Evolutionary conservation across 2,888 invertebrate genomes (phyloP).

Genomic region (Drosophila longiperda): DNA sequence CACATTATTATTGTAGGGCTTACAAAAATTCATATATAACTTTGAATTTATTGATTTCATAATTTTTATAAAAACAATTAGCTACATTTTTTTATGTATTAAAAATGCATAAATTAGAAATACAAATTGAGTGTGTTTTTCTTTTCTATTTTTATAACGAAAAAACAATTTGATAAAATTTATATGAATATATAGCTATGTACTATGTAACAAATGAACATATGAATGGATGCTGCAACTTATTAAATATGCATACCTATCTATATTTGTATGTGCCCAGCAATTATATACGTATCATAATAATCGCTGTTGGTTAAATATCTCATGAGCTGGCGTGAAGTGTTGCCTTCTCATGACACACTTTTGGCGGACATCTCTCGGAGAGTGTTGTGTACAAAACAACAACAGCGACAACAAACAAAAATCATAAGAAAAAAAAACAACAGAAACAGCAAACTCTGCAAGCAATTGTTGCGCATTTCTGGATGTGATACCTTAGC

Average conservation of each 20-base stretch:
- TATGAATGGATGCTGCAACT: not conserved
- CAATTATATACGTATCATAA: not conserved
- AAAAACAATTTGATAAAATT: not conserved
- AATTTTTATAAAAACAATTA: not conserved
- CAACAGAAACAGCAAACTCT: constrained; percentile 21
- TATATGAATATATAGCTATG: not conserved
- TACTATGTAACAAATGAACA: not conserved
- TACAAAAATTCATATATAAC: not conserved
- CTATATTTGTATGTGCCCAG: not conserved
- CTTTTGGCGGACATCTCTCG: constrained; percentile 34
- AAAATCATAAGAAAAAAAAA: constrained; percentile 5
- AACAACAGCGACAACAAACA: constrained; percentile 20
- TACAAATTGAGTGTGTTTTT: not conserved
- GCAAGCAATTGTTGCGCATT: constrained; percentile 60
- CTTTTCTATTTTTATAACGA: not conserved
- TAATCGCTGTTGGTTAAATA: constrained; percentile 23
- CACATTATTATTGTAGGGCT: no score
- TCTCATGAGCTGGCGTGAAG: constrained; percentile 46
- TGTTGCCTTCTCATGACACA: constrained; percentile 60
- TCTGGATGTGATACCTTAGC: constrained; percentile 55
- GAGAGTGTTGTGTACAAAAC: constrained; percentile 39
- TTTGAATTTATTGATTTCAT: not conserved
- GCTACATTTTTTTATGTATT: not conserved
- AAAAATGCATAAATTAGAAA: not conserved
- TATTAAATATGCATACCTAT: not conserved